phyloP scores from a whole-genome alignment of 2,113 vertebrate genomes.

The Oncorhynchus keta region DNA sequence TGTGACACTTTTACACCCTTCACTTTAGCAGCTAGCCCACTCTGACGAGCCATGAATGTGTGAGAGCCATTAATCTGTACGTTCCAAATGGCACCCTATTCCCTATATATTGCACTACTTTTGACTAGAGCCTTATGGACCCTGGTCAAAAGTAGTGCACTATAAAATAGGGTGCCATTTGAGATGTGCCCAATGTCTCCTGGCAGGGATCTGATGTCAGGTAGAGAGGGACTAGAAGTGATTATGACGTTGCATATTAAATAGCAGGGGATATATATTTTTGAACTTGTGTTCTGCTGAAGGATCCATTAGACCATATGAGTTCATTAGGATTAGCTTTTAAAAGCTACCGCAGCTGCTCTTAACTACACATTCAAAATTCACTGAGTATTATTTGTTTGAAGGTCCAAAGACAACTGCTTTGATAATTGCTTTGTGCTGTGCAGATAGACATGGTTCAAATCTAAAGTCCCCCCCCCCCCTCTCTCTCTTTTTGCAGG shows the following conservation, averaged over 20 bases:
- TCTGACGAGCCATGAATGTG: neutral
- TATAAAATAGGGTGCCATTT: no score
- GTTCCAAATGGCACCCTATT: no score
- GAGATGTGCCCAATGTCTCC: neutral
- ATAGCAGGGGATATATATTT: neutral
- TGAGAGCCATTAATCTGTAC: accelerated
- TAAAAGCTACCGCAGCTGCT: neutral
- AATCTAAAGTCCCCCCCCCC: neutral
- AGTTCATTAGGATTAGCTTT: no score
- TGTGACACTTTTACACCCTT: constrained; percentile 21
- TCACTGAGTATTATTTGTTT: neutral
- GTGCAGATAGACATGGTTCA: neutral
- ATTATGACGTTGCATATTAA: neutral
- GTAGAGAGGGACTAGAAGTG: neutral
- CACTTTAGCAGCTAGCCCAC: constrained; percentile 4
- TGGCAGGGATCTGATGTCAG: neutral
- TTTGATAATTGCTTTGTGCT: neutral
- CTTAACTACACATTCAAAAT: neutral
- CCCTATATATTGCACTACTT: no score
- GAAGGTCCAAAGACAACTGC: neutral
- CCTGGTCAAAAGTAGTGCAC: no score
- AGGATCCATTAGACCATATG: neutral
- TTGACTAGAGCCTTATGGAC: no score
- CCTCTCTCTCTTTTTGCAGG: constrained; percentile 71
- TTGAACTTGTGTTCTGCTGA: neutral